Conservation (phyloP, 2,888 invertebrate genomes). For the Aphelenchoides bicaudatus region DNA sequence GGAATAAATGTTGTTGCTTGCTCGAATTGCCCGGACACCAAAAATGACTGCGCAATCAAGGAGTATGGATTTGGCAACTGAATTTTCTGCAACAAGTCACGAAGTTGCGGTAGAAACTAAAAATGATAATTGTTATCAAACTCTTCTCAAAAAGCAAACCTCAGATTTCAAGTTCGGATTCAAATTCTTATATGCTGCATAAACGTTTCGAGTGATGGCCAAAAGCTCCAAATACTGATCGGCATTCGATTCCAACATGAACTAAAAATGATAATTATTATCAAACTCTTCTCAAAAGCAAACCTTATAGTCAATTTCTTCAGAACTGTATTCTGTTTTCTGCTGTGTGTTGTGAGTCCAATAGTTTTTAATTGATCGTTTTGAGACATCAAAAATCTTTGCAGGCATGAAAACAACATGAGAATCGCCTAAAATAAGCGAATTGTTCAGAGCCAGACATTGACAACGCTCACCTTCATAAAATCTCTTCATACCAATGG, state of each 20-base stretch:
- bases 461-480: constrained; percentile 3
- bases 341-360: constrained; percentile 21
- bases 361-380: constrained; percentile 17
- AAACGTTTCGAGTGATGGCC: constrained; percentile 13
- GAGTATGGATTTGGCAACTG: constrained; percentile 13
- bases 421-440: not conserved
- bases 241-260: constrained; percentile 10
- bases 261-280: not conserved
- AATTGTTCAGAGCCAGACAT: not conserved
- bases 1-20: constrained; percentile 2
- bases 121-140: not conserved
- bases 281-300: not conserved
- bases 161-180: not conserved
- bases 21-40: constrained; percentile 9
- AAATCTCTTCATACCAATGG: not conserved
- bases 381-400: constrained; percentile 19
- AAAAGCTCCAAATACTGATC: constrained; percentile 20
- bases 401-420: constrained; percentile 20
- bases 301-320: not conserved
- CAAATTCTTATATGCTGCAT: not conserved
- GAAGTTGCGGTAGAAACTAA: constrained; percentile 8
- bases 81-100: constrained; percentile 1
- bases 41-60: constrained; percentile 12
- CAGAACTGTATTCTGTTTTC: not conserved
- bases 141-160: constrained; percentile 2